Base-by-base conservation (phyloP, 2,888 invertebrate genomes). In the Marronus borbonicus region DNA sequence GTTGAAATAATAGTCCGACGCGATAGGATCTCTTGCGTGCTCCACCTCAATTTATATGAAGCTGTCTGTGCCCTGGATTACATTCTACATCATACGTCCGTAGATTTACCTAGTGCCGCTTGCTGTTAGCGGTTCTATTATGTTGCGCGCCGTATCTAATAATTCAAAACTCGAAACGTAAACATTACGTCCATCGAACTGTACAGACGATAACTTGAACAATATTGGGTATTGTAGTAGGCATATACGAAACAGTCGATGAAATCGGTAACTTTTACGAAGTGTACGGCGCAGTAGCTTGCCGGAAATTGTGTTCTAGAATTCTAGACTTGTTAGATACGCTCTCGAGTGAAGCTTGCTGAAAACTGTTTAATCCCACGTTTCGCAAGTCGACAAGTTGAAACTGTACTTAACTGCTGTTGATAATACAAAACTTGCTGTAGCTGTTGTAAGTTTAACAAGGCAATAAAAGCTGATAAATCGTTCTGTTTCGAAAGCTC, bases 11-110 rank as follows among this genome's bases (percentile, higher is more conserved):
- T 86, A 86, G 86, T 85, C 83, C 82, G 83, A 64, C 77, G 82
- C 82, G 86, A 85, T 85, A 84, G 81, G 83, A 86, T 87, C 86
- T 83, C 82, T 87, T 84, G 87, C 87, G 86, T 87, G 87, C 83
- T 83, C 84, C 82, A 81, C 83, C 83, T 84, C 85, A 84, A 86
- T 87, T 86, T 86, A 85, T 86, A 86, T 83, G 80, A 82, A 81
- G 80, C 82, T 81, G 81, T 80, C 81, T 79, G 76, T 72, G 76
- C 76, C 77, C 72, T 52, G 81, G 80, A 80, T 80, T 80, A 80
- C 77, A 76, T 76, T 79, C 79, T 76, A 76, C 66, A 76, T 77
- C 77, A 72, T 64, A 72, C 78, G 78, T 79, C 74, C 77, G 65
- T 76, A 64, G 76, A 70, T 70, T 72, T 72, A 55, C 77, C 72